Evolutionary conservation across 2,113 vertebrate species (phyloP), one percentile per base, ranked within the genome.

Genomic region (Anthoscopus minutus): DNA sequence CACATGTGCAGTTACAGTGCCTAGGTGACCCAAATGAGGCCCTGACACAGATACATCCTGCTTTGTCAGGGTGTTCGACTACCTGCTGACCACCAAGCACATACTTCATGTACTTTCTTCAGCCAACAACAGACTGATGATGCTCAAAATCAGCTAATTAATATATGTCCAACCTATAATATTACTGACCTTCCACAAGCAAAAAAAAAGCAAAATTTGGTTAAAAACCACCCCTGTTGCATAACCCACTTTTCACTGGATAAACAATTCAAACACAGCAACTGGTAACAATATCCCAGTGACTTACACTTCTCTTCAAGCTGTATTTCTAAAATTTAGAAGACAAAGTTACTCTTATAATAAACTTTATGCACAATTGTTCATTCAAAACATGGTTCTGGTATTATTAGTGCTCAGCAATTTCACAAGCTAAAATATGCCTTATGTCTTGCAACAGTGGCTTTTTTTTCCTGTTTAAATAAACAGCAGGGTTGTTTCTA

Each of bases 401-500:
- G 56, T 81, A 11, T 31, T 86, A 57, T 42, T 33, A 58, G 27
- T 11, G 76, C 44, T 81, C 22, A 7, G 44, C 51, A 62, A 40
- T 64, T 78, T 60, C 35, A 50, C 0, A 3, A 81, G 48, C 48
- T 82, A 22, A 66, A 86, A 51, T 94, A 61, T 7, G 33, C 22
- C 62, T 95, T 93, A 95, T 96, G 94, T 96, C 79, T 35, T 42
- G 15, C 77, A 86, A 37, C 82, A 94, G 60, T 4, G 6, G 20
- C 44, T n/a, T 33, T 58, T 87, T n/a, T 47, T 48, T 53, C 70
- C 88, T 74, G 28, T 30, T 57, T 9, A 4, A 82, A 73, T 51
- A 67, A 89, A 92, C 85, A 88, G 71, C 4, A n/a, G 51, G 2
- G 69, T 7, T 93, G 56, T 92, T 96, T 97, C 95, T 72, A 96